Percentiles rank a stretch among this genome's conserved stretches.
Evolutionary conservation across 2,113 vertebrate genomes (phyloP).

Genomic region (Stomatorhinus ivindoensis): DNA sequence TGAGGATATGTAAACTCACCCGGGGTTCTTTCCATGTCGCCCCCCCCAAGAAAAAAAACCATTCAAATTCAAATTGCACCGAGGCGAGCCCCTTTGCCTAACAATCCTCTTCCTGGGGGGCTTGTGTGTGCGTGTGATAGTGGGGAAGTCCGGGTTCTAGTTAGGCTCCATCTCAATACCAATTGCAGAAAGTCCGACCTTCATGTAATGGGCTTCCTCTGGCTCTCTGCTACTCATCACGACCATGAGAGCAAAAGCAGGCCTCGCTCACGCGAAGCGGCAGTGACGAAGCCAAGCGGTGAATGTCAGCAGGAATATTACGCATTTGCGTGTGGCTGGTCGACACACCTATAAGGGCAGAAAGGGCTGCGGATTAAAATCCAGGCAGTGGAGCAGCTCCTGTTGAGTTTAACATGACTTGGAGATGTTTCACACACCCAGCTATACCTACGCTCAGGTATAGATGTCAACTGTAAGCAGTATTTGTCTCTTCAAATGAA

Average conservation of each 20-base stretch:
- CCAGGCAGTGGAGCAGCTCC: not conserved
- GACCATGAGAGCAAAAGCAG: conserved; percentile 9
- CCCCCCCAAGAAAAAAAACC: conserved; percentile 28
- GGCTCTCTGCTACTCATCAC: not conserved
- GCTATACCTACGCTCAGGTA: not conserved
- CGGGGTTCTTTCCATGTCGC: conserved; percentile 29
- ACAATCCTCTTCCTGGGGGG: conserved; percentile 27
- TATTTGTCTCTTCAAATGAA: not conserved
- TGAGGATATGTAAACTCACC: conserved; percentile 32
- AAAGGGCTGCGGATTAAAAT: not conserved
- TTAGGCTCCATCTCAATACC: not conserved
- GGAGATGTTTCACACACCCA: not conserved
- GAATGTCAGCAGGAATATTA: not conserved
- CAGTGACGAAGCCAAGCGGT: not conserved
- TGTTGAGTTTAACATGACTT: not conserved
- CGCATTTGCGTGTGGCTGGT: not conserved
- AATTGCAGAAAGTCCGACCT: not conserved
- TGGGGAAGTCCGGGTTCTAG: conserved; percentile 9
- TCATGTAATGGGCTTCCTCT: not conserved
- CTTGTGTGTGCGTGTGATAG: not conserved
- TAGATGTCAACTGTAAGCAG: not conserved
- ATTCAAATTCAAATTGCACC: conserved; percentile 43
- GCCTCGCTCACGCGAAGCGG: not conserved
- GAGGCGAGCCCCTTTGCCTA: conserved; percentile 36
- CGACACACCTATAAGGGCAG: not conserved